Conservation (phyloP, 2,797 vertebrate genomes). For the Intellagama lesueurii region DNA sequence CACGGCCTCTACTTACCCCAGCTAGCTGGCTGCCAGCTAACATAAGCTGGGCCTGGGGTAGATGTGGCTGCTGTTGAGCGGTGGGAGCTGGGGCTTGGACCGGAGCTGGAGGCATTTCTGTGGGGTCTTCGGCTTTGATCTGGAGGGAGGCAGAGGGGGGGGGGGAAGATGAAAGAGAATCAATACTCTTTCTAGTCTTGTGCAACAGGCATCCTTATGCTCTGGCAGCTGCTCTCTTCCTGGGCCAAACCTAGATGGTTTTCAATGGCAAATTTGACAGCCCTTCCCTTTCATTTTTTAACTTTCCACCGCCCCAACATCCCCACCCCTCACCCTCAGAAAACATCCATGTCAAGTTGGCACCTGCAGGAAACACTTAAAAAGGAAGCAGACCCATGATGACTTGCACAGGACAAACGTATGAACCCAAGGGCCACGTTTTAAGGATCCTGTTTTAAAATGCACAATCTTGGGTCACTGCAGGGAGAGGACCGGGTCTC, state of each 20-base stretch:
- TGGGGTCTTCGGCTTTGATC: constrained; percentile 89
- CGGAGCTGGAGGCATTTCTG: constrained; percentile 82
- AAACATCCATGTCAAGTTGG: not conserved
- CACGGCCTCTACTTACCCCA: constrained; percentile 81
- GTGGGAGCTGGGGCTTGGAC: constrained; percentile 73
- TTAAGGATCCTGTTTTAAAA: not conserved
- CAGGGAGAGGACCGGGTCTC: not conserved
- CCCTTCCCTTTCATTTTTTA: not conserved
- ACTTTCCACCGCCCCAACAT: not conserved
- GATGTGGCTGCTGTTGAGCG: constrained; percentile 82
- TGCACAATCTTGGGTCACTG: not conserved
- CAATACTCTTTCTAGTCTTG: not conserved
- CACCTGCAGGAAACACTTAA: not conserved
- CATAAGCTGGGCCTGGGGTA: constrained; percentile 93
- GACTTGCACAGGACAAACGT: not conserved
- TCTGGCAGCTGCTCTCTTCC: not conserved
- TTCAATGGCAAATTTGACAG: not conserved
- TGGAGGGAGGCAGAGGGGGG: constrained; percentile 67
- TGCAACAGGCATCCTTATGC: too few species aligned
- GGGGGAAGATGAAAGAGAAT: constrained; percentile 6
- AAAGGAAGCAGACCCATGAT: not conserved
- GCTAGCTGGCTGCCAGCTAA: constrained; percentile 91
- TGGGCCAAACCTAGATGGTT: not conserved
- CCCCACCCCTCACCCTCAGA: too few species aligned
- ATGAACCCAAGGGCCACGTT: not conserved